A percentile compares a stretch with the other conserved stretches of the same genome.
These are phyloP conservation scores for Drosophila albomicans DNA, from an alignment of 1,140 invertebrate species.

Conservation along the genomic window DNA sequence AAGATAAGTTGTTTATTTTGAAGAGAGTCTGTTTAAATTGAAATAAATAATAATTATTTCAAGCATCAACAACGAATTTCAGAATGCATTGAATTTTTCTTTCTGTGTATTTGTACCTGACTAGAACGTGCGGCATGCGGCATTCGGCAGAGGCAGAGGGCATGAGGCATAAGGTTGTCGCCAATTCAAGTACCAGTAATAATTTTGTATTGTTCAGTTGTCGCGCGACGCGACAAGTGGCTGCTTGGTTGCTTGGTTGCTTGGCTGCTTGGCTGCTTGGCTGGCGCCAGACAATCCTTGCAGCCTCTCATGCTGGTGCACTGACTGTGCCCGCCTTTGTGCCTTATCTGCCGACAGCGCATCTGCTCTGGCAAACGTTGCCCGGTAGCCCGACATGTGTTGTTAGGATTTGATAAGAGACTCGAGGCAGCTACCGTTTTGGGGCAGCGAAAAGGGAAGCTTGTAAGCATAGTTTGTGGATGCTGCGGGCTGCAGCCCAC, in stretches of 20 bases:
- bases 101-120: constrained; percentile 35
- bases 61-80: no score
- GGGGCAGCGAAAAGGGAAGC: not conserved
- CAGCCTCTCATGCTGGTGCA: constrained; percentile 14
- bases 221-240: constrained; percentile 74
- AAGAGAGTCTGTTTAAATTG: no score
- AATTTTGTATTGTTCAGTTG: constrained; percentile 72
- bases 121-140: not conserved
- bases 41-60: no score
- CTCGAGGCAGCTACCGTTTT: constrained; percentile 40
- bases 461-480: not conserved
- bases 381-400: constrained; percentile 75
- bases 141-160: not conserved
- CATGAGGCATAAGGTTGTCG: constrained; percentile 44
- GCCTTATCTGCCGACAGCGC: constrained; percentile 62
- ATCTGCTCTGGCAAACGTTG: constrained; percentile 51
- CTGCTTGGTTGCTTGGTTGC: constrained; percentile 25
- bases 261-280: constrained; percentile 39
- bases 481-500: not conserved
- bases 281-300: constrained; percentile 58
- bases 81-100: no score
- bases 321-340: constrained; percentile 34
- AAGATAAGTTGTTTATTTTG: no score
- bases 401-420: constrained; percentile 62
- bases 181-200: constrained; percentile 81